Percentiles rank a stretch among this genome's conserved stretches.
Evolutionary conservation across 1,140 invertebrate species (phyloP).

Genomic region (Varroa destructor): DNA sequence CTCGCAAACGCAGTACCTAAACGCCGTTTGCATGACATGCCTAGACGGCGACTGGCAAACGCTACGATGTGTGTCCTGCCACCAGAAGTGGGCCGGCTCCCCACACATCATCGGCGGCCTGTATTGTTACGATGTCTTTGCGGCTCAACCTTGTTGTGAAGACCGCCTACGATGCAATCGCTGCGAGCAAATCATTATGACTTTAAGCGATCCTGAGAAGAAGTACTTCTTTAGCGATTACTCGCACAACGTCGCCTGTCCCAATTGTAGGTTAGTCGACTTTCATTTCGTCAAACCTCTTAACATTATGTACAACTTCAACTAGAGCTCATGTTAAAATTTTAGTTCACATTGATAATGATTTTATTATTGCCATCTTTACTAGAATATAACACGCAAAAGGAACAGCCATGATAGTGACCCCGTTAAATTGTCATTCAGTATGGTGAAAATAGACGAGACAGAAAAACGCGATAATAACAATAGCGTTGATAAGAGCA

Average conservation of each 20-base stretch:
- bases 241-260: constrained; percentile 76
- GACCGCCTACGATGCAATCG: constrained; percentile 81
- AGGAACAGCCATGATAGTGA: neutral
- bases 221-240: constrained; percentile 88
- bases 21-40: constrained; percentile 82
- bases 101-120: constrained; percentile 83
- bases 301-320: neutral
- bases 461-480: no score
- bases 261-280: constrained; percentile 72
- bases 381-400: neutral
- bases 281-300: constrained; percentile 86
- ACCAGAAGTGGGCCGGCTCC: constrained; percentile 75
- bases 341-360: constrained; percentile 9
- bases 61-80: constrained; percentile 65
- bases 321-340: constrained; percentile 4
- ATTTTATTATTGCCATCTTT: neutral
- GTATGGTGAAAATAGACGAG: no score
- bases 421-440: neutral
- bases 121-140: constrained; percentile 96
- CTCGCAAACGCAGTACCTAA: constrained; percentile 60
- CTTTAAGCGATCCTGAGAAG: constrained; percentile 62
- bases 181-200: constrained; percentile 68
- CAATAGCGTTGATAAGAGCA: neutral
- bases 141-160: constrained; percentile 83
- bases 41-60: constrained; percentile 59